phyloP scores from a whole-genome alignment of 2,888 invertebrate genomes.

The Sarcophaga variegata region DNA sequence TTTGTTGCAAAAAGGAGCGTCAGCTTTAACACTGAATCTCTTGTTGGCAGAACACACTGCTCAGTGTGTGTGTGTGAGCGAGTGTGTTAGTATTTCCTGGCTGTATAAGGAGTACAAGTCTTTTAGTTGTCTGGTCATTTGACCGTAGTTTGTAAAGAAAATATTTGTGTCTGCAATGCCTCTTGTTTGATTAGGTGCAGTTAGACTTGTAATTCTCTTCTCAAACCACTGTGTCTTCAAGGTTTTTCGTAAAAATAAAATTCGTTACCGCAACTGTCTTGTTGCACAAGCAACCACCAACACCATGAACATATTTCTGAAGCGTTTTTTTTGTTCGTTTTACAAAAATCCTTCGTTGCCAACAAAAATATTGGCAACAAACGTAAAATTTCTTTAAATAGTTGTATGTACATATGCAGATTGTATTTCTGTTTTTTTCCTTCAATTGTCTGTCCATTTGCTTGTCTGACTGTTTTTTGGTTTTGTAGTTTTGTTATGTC shows the following conservation, averaged over 20 bases:
- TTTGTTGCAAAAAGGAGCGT: constrained; percentile 67
- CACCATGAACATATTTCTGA: constrained; percentile 5
- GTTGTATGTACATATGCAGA: constrained; percentile 66
- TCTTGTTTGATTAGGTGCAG: background rate
- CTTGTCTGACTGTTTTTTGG: constrained; percentile 5
- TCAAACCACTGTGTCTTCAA: constrained; percentile 54
- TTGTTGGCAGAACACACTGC: constrained; percentile 5
- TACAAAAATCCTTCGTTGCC: background rate
- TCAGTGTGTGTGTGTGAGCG: background rate
- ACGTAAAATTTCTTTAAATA: constrained; percentile 60
- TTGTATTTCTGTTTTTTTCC: constrained; percentile 44
- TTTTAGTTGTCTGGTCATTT: background rate
- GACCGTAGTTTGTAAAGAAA: background rate
- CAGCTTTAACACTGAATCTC: constrained; percentile 59
- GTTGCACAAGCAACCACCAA: constrained; percentile 61
- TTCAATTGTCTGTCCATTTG: constrained; percentile 37
- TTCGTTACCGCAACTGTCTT: constrained; percentile 56
- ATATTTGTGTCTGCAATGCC: background rate
- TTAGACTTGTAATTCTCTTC: background rate
- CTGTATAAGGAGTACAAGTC: constrained; percentile 14
- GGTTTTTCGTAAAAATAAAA: constrained; percentile 32
- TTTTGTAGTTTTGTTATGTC: constrained; percentile 12
- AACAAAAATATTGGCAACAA: constrained; percentile 43
- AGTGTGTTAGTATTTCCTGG: background rate
- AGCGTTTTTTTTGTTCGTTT: too few species aligned